Conservation (phyloP, 2,797 vertebrate genomes). For the Hyperoplus lanceolatus region DNA sequence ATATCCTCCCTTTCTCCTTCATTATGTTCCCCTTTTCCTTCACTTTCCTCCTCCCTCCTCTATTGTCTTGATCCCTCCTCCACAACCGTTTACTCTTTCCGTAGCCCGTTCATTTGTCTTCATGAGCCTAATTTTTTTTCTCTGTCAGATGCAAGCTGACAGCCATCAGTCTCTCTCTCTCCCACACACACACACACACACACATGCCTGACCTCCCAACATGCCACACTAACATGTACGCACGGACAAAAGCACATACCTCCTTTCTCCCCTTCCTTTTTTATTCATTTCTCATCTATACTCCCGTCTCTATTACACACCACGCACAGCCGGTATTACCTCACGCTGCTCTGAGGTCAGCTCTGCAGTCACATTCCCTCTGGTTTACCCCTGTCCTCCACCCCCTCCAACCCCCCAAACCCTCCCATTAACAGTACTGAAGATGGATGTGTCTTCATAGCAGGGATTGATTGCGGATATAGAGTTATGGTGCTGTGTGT, state of each 20-base stretch:
- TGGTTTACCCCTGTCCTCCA: slow-evolving; percentile 84
- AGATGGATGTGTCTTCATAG: slow-evolving; percentile 99
- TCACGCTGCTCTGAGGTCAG: slow-evolving; percentile 77
- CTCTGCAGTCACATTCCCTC: slow-evolving; percentile 76
- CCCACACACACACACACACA: slow-evolving; percentile 75
- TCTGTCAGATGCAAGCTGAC: slow-evolving; percentile 98
- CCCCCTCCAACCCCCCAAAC: slow-evolving; percentile 83
- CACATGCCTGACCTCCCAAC: slow-evolving; percentile 73
- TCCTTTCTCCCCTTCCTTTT: slow-evolving; percentile 38
- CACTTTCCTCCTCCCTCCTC: slow-evolving; percentile 32
- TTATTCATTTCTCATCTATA: slow-evolving; percentile 44
- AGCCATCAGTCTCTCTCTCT: slow-evolving; percentile 93
- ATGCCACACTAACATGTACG: slow-evolving; percentile 29
- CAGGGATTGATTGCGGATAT: slow-evolving; percentile 99
- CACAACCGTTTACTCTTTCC: slow-evolving; percentile 75
- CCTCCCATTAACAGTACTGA: slow-evolving; percentile 98
- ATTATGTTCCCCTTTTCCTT: slow-evolving; percentile 48
- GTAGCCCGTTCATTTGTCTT: slow-evolving; percentile 95
- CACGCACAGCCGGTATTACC: slow-evolving; percentile 55
- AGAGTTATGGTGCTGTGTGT: slow-evolving; percentile 93
- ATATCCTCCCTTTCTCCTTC: slow-evolving; percentile 64
- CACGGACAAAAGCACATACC: slow-evolving; percentile 50
- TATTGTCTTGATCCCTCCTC: slow-evolving; percentile 46
- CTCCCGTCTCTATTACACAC: slow-evolving; percentile 47
- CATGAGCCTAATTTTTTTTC: slow-evolving; percentile 99